Percentiles rank a stretch among this genome's conserved stretches.
Conservation (phyloP, 2,797 vertebrate genomes). For the Sparidentex hasta region DNA sequence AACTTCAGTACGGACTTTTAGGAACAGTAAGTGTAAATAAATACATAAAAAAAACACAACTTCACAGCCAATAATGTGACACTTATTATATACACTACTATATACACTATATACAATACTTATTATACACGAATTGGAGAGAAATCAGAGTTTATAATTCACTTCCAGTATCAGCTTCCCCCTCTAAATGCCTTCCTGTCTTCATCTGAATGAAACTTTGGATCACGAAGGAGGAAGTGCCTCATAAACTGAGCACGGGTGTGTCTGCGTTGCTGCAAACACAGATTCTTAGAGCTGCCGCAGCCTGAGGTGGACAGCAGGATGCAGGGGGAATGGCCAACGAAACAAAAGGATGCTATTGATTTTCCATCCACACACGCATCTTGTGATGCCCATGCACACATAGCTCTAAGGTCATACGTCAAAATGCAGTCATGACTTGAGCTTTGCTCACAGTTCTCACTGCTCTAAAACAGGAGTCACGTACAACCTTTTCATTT, state of each 20-base stretch:
- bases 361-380: constrained; percentile 69
- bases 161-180: not conserved
- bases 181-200: not conserved
- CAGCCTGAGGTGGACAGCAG: constrained; percentile 67
- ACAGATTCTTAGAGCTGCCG: constrained; percentile 38
- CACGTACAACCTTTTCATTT: constrained; percentile 21
- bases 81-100: not conserved
- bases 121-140: not conserved
- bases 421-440: constrained; percentile 57
- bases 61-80: not conserved
- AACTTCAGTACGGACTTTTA: too few species aligned
- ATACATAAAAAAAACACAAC: too few species aligned
- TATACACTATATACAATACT: too few species aligned
- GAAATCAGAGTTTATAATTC: not conserved
- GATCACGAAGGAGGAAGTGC: not conserved
- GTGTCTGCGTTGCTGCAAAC: constrained; percentile 17
- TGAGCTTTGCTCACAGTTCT: constrained; percentile 46
- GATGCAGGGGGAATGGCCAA: constrained; percentile 42
- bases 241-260: constrained; percentile 33
- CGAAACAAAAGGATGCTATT: constrained; percentile 83
- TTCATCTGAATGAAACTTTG: constrained; percentile 24
- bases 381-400: constrained; percentile 83
- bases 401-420: constrained; percentile 74
- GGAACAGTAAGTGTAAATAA: too few species aligned
- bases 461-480: constrained; percentile 15